Evolutionary conservation across 1,140 invertebrate species (phyloP).

Genomic region (Semibalanus balanoides): DNA sequence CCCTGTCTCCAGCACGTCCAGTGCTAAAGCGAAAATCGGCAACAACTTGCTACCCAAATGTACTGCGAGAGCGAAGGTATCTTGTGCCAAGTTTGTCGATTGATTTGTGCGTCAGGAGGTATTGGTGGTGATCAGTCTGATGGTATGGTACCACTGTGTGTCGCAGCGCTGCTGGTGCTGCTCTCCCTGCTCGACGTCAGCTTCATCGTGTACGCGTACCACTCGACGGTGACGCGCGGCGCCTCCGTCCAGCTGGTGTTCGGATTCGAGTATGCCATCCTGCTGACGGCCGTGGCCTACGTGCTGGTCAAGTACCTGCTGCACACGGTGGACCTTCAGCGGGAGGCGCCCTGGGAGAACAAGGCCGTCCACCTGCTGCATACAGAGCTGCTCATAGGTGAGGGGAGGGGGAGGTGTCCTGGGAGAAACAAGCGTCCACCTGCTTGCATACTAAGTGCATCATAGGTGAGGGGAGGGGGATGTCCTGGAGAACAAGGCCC

Average conservation of each 20-base stretch:
- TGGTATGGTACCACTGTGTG: no score
- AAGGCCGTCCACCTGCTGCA: slow-evolving; percentile 96
- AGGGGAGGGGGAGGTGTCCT: slow-evolving; percentile 29
- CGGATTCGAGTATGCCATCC: slow-evolving; percentile 98
- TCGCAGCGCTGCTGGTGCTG: slow-evolving; percentile 47
- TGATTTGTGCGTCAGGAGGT: no score
- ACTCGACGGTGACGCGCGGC: slow-evolving; percentile 83
- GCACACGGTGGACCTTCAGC: slow-evolving; percentile 83
- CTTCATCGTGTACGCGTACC: slow-evolving; percentile 88
- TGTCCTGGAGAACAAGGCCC: slow-evolving; percentile 98
- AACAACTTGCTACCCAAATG: background rate
- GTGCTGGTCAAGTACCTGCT: slow-evolving; percentile 90
- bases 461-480: no score
- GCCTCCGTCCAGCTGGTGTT: slow-evolving; percentile 97
- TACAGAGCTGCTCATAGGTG: slow-evolving; percentile 90
- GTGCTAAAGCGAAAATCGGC: no score
- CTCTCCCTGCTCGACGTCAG: slow-evolving; percentile 69
- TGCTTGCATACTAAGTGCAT: no score
- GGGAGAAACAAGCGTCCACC: no score
- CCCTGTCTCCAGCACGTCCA: background rate
- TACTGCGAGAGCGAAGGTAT: background rate
- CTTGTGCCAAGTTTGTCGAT: background rate
- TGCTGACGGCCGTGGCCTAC: slow-evolving; percentile 85
- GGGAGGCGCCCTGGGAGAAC: slow-evolving; percentile 97
- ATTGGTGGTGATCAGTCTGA: no score